phyloP scores from a whole-genome alignment of 2,113 vertebrate genomes.

The Nothocercus julius region DNA sequence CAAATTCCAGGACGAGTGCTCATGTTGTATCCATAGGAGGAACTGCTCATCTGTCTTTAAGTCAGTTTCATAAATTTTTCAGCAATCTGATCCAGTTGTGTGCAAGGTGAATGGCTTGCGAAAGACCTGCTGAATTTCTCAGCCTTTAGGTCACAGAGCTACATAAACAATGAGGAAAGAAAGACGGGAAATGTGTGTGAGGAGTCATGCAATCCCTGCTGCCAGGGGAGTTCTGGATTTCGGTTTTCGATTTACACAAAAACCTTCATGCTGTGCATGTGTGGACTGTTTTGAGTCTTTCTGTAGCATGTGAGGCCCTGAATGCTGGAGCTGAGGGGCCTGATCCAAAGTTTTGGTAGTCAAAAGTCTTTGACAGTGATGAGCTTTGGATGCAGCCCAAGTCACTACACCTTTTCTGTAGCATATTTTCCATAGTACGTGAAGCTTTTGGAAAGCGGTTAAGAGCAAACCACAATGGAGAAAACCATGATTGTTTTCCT shows the following conservation, averaged over 20 bases:
- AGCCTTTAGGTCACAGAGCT: not conserved
- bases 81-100: not conserved
- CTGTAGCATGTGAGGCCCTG: not conserved
- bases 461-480: not conserved
- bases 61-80: not conserved
- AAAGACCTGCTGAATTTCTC: not conserved
- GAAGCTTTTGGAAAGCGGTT: not conserved
- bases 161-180: not conserved
- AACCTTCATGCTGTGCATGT: not conserved
- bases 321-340: not conserved
- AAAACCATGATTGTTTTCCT: not conserved
- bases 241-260: not conserved
- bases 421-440: not conserved
- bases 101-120: not conserved
- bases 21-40: not conserved
- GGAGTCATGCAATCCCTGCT: accelerated
- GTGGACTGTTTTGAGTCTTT: not conserved
- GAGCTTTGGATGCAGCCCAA: not conserved
- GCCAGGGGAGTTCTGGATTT: not conserved
- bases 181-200: accelerated
- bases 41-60: not conserved
- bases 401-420: not conserved
- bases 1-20: not conserved
- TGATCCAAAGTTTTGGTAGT: not conserved
- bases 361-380: not conserved